These are phyloP conservation scores for Balanococcus diminutus DNA, from an alignment of 2,888 invertebrate species.

Conservation along the genomic window DNA sequence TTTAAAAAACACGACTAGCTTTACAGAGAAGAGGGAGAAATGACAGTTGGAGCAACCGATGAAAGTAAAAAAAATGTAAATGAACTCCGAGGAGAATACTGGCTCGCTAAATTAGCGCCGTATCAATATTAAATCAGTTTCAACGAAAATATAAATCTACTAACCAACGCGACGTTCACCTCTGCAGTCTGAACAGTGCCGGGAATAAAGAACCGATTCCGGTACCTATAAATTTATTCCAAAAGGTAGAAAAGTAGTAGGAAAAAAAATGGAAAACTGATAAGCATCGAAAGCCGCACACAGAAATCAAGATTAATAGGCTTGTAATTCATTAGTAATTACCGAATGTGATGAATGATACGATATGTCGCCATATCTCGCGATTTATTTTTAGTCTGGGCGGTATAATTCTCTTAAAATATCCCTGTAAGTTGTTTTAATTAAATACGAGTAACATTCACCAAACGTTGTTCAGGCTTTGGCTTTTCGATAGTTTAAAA, in stretches of 20 bases:
- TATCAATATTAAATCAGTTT: not conserved
- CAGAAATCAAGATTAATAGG: constrained; percentile 9
- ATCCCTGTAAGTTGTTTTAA: constrained; percentile 4
- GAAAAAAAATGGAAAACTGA: not conserved
- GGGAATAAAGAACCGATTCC: not conserved
- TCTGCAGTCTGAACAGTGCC: not conserved
- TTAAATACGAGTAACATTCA: constrained; percentile 33
- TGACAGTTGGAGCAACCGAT: not conserved
- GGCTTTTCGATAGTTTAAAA: not conserved
- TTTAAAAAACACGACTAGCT: not conserved
- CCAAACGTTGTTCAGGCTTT: not conserved
- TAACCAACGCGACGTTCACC: not conserved
- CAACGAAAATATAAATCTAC: not conserved
- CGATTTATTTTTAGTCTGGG: constrained; percentile 41
- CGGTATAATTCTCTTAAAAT: not conserved
- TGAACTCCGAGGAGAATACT: not conserved
- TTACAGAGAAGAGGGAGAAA: not conserved
- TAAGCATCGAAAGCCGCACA: not conserved
- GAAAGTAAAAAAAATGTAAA: not conserved
- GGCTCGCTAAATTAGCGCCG: not conserved
- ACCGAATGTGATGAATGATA: constrained; percentile 43
- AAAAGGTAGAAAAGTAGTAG: not conserved
- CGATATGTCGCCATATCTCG: constrained; percentile 22
- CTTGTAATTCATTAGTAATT: constrained; percentile 45
- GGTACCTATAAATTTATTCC: not conserved